phyloP scores from a whole-genome alignment of 2,797 vertebrate species.

The Gastrophryne carolinensis region DNA sequence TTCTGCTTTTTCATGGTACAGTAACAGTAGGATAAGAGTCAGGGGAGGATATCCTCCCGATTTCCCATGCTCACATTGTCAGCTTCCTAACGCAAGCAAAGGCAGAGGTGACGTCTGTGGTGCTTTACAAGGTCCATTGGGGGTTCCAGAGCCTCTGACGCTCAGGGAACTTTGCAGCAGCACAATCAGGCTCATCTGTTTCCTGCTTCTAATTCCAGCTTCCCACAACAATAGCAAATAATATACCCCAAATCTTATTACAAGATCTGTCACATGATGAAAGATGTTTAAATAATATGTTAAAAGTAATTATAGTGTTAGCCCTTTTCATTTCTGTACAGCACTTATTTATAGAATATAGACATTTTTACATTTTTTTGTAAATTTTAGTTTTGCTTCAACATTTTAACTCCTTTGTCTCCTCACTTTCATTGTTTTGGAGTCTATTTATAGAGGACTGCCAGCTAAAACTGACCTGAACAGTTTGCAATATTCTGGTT shows the following conservation, averaged over 20 bases:
- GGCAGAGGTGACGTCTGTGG: background rate
- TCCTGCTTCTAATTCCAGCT: background rate
- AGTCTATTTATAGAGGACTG: too few relatives aligned
- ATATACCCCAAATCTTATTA: background rate
- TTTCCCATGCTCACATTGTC: background rate
- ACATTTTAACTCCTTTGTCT: too few relatives aligned
- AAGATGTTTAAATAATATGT: too few relatives aligned
- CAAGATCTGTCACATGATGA: background rate
- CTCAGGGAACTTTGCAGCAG: background rate
- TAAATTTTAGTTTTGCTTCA: too few relatives aligned
- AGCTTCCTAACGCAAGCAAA: conserved; percentile 11
- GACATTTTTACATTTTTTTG: too few relatives aligned
- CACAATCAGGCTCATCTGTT: background rate
- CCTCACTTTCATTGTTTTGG: too few relatives aligned
- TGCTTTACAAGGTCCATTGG: background rate
- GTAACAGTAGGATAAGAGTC: background rate
- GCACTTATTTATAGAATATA: too few relatives aligned
- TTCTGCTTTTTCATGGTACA: background rate
- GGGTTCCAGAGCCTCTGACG: background rate
- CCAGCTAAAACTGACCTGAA: too few relatives aligned
- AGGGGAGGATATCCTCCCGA: conserved; percentile 15
- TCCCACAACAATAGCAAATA: background rate
- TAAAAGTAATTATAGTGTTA: too few relatives aligned
- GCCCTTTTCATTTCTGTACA: too few relatives aligned
- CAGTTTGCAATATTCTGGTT: too few relatives aligned